Evolutionary conservation across 2,797 vertebrate genomes (phyloP).

Genomic region (Anomalospiza imberbis): DNA sequence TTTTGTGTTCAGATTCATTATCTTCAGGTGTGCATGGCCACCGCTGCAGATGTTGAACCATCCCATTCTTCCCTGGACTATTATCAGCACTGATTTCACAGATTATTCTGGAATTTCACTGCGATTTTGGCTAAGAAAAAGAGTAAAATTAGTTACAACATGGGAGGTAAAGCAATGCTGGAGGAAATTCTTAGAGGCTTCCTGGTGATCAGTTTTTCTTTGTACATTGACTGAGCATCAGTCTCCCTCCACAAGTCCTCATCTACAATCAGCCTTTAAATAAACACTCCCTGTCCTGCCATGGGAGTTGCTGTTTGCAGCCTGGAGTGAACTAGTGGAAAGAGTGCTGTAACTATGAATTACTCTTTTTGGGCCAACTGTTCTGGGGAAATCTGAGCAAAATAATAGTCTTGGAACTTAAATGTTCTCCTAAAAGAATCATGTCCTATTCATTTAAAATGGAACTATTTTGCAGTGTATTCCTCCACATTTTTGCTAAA

Average conservation of each 20-base stretch:
- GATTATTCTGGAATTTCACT: not conserved
- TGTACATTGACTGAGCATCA: not conserved
- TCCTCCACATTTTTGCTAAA: slow-evolving; percentile 65
- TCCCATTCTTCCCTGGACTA: not conserved
- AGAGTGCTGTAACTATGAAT: not conserved
- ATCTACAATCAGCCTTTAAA: not conserved
- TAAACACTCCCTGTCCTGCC: slow-evolving; percentile 11
- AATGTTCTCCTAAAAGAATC: not conserved
- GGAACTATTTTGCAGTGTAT: slow-evolving; percentile 31
- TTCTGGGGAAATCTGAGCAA: slow-evolving; percentile 11
- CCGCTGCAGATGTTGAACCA: not conserved
- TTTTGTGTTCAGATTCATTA: not conserved
- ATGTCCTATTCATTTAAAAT: not conserved
- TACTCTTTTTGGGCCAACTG: not conserved
- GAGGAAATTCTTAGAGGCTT: not conserved
- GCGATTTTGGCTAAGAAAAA: not conserved
- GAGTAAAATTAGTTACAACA: not conserved
- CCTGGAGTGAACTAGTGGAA: slow-evolving; percentile 2
- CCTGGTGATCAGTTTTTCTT: slow-evolving; percentile 12
- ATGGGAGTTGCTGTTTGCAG: not conserved
- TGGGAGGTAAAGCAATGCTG: not conserved
- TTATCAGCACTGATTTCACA: not conserved
- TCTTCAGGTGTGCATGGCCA: not conserved
- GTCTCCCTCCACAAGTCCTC: not conserved
- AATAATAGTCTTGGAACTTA: not conserved